phyloP scores from a whole-genome alignment of 2,113 vertebrate genomes.

The Romanogobio albipinnatus region DNA sequence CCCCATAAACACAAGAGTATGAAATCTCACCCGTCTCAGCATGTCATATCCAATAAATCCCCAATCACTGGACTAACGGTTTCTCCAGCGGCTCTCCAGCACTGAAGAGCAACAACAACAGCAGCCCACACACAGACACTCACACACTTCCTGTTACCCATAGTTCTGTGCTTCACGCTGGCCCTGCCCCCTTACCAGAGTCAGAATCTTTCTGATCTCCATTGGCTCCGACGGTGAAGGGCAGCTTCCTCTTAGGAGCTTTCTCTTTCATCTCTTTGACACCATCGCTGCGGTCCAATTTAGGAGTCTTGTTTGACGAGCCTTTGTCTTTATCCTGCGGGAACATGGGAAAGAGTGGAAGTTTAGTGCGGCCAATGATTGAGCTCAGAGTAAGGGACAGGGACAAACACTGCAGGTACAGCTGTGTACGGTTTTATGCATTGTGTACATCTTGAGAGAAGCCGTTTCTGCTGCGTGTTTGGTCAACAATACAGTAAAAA shows the following conservation, averaged over 20 bases:
- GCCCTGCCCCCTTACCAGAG: slow-evolving; percentile 79
- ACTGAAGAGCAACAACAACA: slow-evolving; percentile 38
- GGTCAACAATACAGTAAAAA: no score
- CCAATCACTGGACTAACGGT: slow-evolving; percentile 56
- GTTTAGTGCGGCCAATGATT: slow-evolving; percentile 16
- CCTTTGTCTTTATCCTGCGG: slow-evolving; percentile 97
- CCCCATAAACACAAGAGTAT: slow-evolving; percentile 60
- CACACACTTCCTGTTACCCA: slow-evolving; percentile 51
- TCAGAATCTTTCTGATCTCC: slow-evolving; percentile 99
- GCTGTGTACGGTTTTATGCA: no score
- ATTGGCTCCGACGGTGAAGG: slow-evolving; percentile 97
- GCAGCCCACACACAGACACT: slow-evolving; percentile 38
- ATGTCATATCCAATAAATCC: slow-evolving; percentile 56
- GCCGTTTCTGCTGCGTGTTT: no score
- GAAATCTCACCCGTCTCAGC: slow-evolving; percentile 63
- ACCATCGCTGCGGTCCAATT: slow-evolving; percentile 96
- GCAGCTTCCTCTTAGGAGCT: slow-evolving; percentile 93
- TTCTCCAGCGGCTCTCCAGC: slow-evolving; percentile 39
- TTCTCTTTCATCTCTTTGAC: slow-evolving; percentile 99
- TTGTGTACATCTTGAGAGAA: no score
- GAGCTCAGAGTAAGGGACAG: neutral
- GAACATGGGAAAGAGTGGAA: slow-evolving; percentile 30
- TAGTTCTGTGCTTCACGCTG: neutral
- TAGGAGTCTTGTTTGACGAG: slow-evolving; percentile 98
- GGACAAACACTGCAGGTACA: neutral